Conservation (phyloP, 2,113 vertebrate genomes). For the Crypturellus undulatus region DNA sequence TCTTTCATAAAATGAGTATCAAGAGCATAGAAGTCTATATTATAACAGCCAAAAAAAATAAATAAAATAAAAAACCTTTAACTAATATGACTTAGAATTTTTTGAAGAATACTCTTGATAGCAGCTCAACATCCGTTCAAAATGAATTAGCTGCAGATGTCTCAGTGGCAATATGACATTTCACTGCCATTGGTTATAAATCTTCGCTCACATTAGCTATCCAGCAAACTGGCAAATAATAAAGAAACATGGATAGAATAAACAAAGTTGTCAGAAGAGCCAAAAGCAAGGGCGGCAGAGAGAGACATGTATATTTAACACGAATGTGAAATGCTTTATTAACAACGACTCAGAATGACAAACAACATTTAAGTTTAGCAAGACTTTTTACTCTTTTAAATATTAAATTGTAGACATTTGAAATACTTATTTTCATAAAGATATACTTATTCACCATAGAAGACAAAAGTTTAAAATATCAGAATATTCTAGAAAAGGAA, state of each 20-base stretch:
- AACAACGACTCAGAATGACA: slow-evolving; percentile 49
- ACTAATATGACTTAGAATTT: background rate
- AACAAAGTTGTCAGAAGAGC: slow-evolving; percentile 18
- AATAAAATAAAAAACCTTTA: background rate
- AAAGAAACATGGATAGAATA: background rate
- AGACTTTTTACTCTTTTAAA: background rate
- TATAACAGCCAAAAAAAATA: background rate
- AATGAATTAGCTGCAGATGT: background rate
- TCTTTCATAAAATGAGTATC: background rate
- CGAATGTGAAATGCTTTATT: slow-evolving; percentile 38
- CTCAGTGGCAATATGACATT: background rate
- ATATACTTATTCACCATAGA: background rate
- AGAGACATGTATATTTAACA: slow-evolving; percentile 13
- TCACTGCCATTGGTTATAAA: background rate
- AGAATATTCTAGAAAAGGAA: background rate
- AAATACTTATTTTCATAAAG: background rate
- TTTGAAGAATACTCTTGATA: background rate
- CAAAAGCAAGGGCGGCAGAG: slow-evolving; percentile 55
- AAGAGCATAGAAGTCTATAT: background rate
- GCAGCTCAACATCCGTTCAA: background rate
- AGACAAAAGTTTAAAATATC: background rate
- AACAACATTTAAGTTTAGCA: slow-evolving; percentile 4
- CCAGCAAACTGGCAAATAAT: background rate
- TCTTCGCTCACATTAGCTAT: background rate
- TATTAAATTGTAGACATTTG: background rate